These are phyloP conservation scores for Ctenomys sociabilis DNA, from an alignment of 2,113 vertebrate genomes.

Conservation along the genomic window DNA sequence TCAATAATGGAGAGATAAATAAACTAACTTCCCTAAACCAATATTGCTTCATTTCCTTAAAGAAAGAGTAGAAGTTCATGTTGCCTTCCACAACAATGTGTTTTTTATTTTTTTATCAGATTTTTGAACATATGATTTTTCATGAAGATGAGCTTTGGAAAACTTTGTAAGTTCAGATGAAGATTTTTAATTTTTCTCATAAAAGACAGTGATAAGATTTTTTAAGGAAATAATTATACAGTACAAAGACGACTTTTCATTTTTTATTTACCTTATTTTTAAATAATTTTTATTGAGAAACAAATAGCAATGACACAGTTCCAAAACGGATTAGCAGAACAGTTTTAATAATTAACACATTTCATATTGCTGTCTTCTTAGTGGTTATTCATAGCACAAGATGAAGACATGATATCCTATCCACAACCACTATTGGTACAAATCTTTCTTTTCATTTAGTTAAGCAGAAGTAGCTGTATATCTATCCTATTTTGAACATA, in stretches of 20 bases:
- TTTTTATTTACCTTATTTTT: no score
- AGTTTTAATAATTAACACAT: no score
- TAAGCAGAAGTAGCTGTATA: no score
- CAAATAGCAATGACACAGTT: no score
- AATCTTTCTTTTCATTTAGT: no score
- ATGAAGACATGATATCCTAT: no score
- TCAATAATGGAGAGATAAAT: neutral
- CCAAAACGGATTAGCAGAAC: no score
- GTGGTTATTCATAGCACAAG: no score
- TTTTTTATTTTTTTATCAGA: neutral
- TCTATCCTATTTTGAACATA: no score
- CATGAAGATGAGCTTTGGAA: neutral
- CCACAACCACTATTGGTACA: no score
- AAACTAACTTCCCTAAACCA: neutral
- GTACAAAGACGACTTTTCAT: neutral
- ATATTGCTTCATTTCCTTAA: neutral
- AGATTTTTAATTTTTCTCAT: constrained; percentile 20
- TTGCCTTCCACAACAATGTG: neutral
- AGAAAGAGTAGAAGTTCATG: neutral
- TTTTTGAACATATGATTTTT: neutral
- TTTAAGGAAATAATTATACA: neutral
- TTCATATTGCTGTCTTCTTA: no score
- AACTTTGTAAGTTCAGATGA: neutral
- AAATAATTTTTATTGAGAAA: no score
- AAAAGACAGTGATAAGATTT: neutral